These are phyloP conservation scores for Aricia artaxerxes DNA, from an alignment of 2,888 invertebrate genomes.

Conservation along the genomic window DNA sequence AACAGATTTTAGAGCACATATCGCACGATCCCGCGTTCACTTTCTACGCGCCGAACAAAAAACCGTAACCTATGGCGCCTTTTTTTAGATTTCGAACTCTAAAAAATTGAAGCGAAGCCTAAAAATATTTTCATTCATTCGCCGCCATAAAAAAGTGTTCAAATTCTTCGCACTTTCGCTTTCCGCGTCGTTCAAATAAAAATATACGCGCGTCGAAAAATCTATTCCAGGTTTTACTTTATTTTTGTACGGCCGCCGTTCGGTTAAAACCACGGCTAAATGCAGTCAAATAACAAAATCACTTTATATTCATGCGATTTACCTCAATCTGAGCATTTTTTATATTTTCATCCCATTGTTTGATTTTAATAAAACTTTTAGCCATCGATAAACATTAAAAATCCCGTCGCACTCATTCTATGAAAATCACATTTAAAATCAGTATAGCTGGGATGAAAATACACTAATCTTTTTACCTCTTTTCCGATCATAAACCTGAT, in stretches of 20 bases:
- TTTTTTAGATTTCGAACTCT: constrained; percentile 53
- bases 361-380: constrained; percentile 21
- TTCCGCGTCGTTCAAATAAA: constrained; percentile 54
- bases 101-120: constrained; percentile 50
- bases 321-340: constrained; percentile 14
- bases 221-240: constrained; percentile 44
- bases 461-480: background rate
- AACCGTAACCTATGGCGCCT: constrained; percentile 41
- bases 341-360: background rate
- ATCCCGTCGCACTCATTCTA: background rate
- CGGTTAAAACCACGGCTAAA: constrained; percentile 27
- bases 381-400: background rate
- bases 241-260: constrained; percentile 30
- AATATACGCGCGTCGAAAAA: constrained; percentile 47
- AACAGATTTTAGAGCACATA: constrained; percentile 39
- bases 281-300: constrained; percentile 30
- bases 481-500: background rate
- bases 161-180: constrained; percentile 54
- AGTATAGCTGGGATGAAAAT: background rate
- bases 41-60: constrained; percentile 44
- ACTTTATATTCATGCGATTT: constrained; percentile 25
- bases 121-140: constrained; percentile 55
- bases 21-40: constrained; percentile 44
- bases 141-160: constrained; percentile 50
- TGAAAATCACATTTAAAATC: background rate